Conservation (phyloP, 2,888 invertebrate species). For the Pheosia gnoma region DNA sequence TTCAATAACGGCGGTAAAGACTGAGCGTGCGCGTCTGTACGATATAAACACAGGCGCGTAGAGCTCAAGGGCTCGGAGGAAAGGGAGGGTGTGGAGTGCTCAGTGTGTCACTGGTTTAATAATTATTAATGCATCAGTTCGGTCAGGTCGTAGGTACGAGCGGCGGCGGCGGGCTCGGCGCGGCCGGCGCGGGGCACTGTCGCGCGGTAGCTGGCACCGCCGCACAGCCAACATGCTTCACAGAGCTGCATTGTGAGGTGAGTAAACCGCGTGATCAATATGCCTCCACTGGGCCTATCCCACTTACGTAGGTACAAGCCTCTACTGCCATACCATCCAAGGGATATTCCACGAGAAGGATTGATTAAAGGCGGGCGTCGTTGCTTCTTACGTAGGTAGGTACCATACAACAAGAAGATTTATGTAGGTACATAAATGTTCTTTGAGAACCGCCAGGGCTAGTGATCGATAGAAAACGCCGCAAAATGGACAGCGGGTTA, state of each 20-base stretch:
- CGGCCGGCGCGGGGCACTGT: constrained; percentile 1
- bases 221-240: background rate
- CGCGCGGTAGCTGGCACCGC: constrained; percentile 12
- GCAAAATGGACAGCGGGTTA: no score
- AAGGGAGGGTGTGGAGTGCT: constrained; percentile 9
- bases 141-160: background rate
- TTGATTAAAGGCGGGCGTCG: no score
- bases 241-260: background rate
- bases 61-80: background rate
- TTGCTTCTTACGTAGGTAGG: no score
- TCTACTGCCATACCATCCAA: no score
- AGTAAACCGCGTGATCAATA: constrained; percentile 1
- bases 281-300: background rate
- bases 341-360: no score
- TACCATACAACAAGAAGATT: no score
- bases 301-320: no score
- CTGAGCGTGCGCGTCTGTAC: constrained; percentile 9
- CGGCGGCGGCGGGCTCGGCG: background rate
- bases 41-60: constrained; percentile 2
- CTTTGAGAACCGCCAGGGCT: no score
- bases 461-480: no score
- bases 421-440: no score
- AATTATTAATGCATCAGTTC: background rate
- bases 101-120: background rate
- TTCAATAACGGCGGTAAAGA: constrained; percentile 5